Base-by-base conservation (phyloP, 2,797 vertebrate genomes). In the Hipposideros larvatus region DNA sequence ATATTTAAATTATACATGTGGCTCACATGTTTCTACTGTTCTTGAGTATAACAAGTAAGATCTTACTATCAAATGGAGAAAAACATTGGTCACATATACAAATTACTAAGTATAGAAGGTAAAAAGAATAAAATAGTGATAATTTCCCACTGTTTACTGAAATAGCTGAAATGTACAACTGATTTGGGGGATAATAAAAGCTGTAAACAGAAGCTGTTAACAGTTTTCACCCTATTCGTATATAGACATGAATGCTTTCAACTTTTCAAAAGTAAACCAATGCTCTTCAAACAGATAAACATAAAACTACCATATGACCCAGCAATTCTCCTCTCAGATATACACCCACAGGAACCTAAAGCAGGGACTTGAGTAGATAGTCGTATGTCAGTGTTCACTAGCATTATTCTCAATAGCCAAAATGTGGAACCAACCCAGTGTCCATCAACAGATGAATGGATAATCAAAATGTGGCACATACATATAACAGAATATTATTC, bases 101-200 rank as follows among this genome's bases (percentile, higher is more conserved):
- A 88, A 75, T 46, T 68, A 70, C 11, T 75, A 85, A 61, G 37
- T 53, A 89, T 55, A 84, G 2, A 26, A 63, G 84, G 22, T 75
- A 91, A 73, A 86, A 78, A 80, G 31, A 70, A 93, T 78, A 78
- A 86, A 89, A 71, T 19, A 79, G 28, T 82, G 26, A 46, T 34
- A 57, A 28, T 75, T 94, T 91, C 28, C 10, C 21, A 74, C 24
- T 59, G 46, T 43, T 87, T 66, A 70, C 46, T 66, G 74, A 94
- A 92, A 53, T 18, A 73, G 26, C 43, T 51, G 21, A 63, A 74
- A 59, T 37, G 4, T 15, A 70, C 84, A 59, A 70, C 7, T 61
- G 68, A 43, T 65, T 11, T 13, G 51, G 48, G 4, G 24, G 24
- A 70, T 61, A 74, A 63, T 21, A 43, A 59, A 74, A 83, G 18